Percentiles rank a stretch among this genome's conserved stretches.
These are phyloP conservation scores for Pararge aegeria DNA, from an alignment of 1,140 invertebrate species.

Conservation along the genomic window DNA sequence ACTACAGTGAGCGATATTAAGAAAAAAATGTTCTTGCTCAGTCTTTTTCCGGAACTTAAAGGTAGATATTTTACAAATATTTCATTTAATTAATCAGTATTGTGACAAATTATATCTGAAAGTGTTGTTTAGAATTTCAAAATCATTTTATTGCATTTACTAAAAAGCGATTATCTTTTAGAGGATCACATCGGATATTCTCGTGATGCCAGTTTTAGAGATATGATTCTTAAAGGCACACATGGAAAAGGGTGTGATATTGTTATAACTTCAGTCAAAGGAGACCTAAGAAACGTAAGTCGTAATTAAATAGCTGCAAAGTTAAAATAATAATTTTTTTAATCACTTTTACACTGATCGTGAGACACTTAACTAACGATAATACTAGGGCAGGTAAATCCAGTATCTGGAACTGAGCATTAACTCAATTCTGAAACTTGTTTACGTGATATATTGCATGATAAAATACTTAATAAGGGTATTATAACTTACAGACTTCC, in stretches of 20 bases:
- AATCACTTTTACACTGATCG: no score
- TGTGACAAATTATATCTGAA: no score
- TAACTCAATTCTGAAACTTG: no score
- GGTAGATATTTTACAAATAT: conserved; percentile 54
- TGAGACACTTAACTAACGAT: no score
- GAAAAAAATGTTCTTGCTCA: conserved; percentile 73
- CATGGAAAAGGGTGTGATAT: conserved; percentile 30
- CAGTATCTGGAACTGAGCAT: no score
- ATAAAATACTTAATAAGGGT: not conserved
- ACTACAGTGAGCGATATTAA: conserved; percentile 80
- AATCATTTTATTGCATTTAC: no score
- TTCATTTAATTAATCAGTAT: not conserved
- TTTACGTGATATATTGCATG: no score
- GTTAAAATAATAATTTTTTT: no score
- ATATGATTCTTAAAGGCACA: conserved; percentile 25
- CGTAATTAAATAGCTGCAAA: no score
- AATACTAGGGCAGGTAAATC: no score
- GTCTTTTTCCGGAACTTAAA: conserved; percentile 67
- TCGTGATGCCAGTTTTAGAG: conserved; percentile 28
- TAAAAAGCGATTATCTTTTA: conserved; percentile 17
- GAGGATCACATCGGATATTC: conserved; percentile 37
- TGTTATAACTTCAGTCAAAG: conserved; percentile 27
- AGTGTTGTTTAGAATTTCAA: no score
- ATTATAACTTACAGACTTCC: conserved; percentile 14
- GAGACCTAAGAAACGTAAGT: conserved; percentile 35